Evolutionary conservation across 2,113 vertebrate species (phyloP).

Genomic region (Gavialis gangeticus): DNA sequence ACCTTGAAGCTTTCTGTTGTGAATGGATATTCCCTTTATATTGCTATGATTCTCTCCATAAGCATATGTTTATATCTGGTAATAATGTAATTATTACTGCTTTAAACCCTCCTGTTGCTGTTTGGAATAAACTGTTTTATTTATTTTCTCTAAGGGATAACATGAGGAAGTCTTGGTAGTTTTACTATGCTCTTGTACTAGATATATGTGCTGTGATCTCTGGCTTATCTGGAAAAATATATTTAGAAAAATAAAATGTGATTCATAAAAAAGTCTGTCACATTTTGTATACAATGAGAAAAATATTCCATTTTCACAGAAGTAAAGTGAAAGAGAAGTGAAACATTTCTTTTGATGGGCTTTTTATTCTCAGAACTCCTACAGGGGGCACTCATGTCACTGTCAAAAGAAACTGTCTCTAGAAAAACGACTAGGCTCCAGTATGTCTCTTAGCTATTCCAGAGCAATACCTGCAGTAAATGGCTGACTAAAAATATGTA

Average conservation of each 20-base stretch:
- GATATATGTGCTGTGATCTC: background rate
- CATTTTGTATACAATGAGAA: background rate
- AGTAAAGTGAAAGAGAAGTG: background rate
- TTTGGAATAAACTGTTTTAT: background rate
- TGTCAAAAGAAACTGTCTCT: background rate
- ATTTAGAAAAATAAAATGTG: background rate
- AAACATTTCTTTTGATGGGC: background rate
- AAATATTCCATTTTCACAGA: background rate
- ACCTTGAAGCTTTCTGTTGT: background rate
- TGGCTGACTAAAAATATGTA: background rate
- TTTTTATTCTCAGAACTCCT: background rate
- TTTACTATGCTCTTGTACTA: background rate
- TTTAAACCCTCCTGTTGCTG: background rate
- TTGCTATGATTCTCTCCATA: background rate
- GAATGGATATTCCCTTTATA: background rate
- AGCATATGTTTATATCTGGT: background rate
- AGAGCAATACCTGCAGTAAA: background rate
- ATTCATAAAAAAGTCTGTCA: background rate
- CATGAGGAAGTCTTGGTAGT: background rate
- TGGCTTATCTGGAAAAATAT: background rate
- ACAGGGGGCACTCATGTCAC: constrained; percentile 33
- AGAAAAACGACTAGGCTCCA: background rate
- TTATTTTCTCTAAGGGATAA: background rate
- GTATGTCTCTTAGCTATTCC: background rate
- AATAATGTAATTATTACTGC: background rate